phyloP scores from a whole-genome alignment of 2,113 vertebrate species.

The Vulpes lagopus region DNA sequence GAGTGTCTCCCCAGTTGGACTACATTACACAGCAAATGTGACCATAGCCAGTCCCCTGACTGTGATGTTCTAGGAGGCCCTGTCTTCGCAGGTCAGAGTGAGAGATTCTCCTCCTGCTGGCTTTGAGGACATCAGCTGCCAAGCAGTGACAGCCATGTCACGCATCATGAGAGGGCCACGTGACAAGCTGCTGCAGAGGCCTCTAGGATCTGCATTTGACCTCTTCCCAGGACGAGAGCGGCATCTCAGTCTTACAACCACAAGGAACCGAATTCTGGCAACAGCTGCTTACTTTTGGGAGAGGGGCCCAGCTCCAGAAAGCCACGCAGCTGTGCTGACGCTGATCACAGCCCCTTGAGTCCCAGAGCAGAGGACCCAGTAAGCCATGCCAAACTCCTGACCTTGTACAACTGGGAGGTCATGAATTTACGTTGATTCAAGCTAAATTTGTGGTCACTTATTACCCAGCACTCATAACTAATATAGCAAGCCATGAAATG shows the following conservation, averaged over 20 bases:
- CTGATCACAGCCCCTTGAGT: not conserved
- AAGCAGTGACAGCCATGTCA: not conserved
- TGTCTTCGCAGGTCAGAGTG: not conserved
- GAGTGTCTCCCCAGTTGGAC: no score
- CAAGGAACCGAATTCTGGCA: not conserved
- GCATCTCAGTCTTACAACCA: not conserved
- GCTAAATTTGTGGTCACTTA: not conserved
- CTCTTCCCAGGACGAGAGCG: not conserved
- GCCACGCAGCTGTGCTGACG: not conserved
- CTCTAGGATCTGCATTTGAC: not conserved
- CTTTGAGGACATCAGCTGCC: not conserved
- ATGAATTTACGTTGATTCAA: fast-evolving
- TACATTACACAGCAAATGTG: fast-evolving
- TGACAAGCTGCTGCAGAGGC: not conserved
- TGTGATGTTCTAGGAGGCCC: not conserved
- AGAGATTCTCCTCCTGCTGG: not conserved
- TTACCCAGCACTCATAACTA: not conserved
- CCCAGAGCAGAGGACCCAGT: not conserved
- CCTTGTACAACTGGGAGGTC: fast-evolving
- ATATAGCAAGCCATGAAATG: not conserved
- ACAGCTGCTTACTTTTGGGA: not conserved
- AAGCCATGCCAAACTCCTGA: not conserved
- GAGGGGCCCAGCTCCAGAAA: not conserved
- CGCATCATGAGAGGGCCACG: fast-evolving
- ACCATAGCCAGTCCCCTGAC: fast-evolving